Evolutionary conservation across 2,797 vertebrate genomes (phyloP), one percentile per base, ranked within the genome.

Genomic region (Garrulus glandarius): DNA sequence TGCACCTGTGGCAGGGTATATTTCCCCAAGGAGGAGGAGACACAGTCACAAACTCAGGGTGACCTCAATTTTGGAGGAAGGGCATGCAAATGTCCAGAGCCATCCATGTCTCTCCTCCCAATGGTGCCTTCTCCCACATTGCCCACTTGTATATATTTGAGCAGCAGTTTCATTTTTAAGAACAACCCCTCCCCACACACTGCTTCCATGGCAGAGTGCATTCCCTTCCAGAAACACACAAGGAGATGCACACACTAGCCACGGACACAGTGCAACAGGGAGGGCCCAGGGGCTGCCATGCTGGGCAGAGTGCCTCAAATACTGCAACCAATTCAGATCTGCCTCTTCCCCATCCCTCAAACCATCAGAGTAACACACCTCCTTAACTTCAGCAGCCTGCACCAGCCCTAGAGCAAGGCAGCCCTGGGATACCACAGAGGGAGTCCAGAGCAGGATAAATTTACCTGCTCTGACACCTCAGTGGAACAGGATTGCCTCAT

Each of bases 191-290:
- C n/a, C 19, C 18, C n/a, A n/a, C n/a, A 41, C 0, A 0, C 41
- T 64, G 32, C 41, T 81, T 75, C 43, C 43, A 49, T 1, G 16
- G 16, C 29, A 71, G 52, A 34, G 27, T 1, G 4, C 7, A 9
- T 6, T 65, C 27, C 57, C 46, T 52, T 50, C 37, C 39, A 65
- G 76, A 39, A 83, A 7, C n/a, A 34, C 11, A 7, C 0, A 0
- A 0, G 2, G 46, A 46, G 30, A 9, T 26, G 20, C 27, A 13
- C 13, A 18, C 11, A 1, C 2, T 9, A 29, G 34, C 30, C 65
- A 50, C 0, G 0, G 37, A 15, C 27, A 27, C 11, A 53, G n/a
- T 4, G 39, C 43, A 59, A 5, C 26, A 52, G 53, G 41, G 23
- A 78, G 27, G 41, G 57, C 30, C 50, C 27, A 72, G 32, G 43